These are phyloP conservation scores for Podiceps cristatus DNA, from an alignment of 2,113 vertebrate species.

Conservation along the genomic window DNA sequence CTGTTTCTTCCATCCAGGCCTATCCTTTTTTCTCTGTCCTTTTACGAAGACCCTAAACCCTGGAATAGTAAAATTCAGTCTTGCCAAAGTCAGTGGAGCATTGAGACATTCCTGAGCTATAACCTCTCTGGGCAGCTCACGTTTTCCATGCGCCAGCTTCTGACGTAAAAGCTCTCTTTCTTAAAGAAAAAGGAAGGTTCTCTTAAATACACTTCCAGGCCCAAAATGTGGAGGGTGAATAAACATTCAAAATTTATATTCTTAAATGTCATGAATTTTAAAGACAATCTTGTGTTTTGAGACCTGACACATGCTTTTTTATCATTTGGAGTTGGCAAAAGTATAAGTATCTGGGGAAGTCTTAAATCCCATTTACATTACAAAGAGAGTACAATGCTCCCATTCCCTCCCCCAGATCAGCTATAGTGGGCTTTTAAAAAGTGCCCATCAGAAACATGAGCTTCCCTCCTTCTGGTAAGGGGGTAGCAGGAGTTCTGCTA, in stretches of 20 bases:
- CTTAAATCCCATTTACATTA: not conserved
- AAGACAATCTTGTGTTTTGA: constrained; percentile 15
- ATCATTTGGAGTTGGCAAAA: not conserved
- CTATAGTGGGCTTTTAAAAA: not conserved
- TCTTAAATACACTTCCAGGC: not conserved
- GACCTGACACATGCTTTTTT: not conserved
- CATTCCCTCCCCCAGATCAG: not conserved
- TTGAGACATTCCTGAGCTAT: not conserved
- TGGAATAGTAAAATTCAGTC: not conserved
- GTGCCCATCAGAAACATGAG: not conserved
- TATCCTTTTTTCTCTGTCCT: not conserved
- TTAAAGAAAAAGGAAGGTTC: not conserved
- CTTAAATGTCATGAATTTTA: constrained; percentile 7
- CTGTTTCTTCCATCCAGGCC: not conserved
- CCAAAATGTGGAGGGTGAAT: not conserved
- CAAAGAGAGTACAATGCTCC: not conserved
- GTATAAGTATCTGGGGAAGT: not conserved
- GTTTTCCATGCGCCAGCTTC: not conserved
- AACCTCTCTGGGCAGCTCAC: not conserved
- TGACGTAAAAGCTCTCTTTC: not conserved
- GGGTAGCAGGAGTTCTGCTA: not conserved
- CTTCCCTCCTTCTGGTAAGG: not conserved
- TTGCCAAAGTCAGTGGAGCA: not conserved
- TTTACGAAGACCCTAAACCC: not conserved
- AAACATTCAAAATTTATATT: not conserved